These are phyloP conservation scores for Cyclura pinguis DNA, from an alignment of 2,797 vertebrate species.

Conservation along the genomic window DNA sequence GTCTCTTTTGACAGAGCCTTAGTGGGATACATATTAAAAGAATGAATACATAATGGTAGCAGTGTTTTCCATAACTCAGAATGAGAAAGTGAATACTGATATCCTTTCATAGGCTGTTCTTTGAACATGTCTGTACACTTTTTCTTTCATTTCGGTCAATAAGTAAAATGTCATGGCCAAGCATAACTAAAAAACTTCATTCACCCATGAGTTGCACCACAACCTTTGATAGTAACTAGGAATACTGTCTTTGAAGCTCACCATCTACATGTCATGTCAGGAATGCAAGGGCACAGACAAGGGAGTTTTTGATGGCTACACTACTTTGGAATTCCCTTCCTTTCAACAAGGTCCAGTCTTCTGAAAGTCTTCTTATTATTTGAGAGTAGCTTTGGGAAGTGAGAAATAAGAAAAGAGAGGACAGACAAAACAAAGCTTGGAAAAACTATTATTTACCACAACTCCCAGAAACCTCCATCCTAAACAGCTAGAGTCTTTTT, in stretches of 20 bases:
- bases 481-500: no score
- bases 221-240: not conserved
- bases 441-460: no score
- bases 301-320: not conserved
- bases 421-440: not conserved
- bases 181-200: not conserved
- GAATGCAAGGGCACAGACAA: not conserved
- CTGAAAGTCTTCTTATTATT: not conserved
- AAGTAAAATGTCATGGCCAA: not conserved
- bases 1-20: not conserved
- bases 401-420: not conserved
- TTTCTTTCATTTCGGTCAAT: not conserved
- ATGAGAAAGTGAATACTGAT: not conserved
- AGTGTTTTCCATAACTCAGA: not conserved
- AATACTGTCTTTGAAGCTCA: not conserved
- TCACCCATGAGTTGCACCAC: not conserved
- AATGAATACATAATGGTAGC: not conserved
- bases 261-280: not conserved
- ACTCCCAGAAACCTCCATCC: no score
- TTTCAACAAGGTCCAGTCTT: not conserved
- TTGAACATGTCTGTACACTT: no score
- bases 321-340: not conserved
- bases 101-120: no score
- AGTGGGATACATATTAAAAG: not conserved
- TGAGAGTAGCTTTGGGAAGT: not conserved